Evolutionary conservation across 2,113 vertebrate species (phyloP).

Genomic region (Murina feae): DNA sequence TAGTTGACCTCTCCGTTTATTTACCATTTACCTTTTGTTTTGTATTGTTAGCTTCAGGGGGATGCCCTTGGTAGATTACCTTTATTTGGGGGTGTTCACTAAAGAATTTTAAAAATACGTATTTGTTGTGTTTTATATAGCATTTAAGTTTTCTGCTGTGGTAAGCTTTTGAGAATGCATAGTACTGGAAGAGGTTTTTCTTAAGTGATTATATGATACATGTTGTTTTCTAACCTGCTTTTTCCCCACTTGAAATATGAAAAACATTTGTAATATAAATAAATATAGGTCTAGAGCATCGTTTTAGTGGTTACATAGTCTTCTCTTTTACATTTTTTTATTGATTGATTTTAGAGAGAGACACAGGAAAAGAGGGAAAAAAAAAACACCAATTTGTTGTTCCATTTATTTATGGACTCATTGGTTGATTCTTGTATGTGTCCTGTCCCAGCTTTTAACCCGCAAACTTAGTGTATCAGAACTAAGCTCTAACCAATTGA

Average conservation of each 20-base stretch:
- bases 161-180: not conserved
- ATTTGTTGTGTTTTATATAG: not conserved
- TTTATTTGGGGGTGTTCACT: not conserved
- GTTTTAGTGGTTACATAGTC: not conserved
- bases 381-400: too few species aligned
- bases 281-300: not conserved
- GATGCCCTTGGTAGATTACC: not conserved
- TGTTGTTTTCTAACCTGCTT: not conserved
- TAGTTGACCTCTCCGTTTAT: not conserved
- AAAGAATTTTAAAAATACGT: not conserved
- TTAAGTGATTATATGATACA: not conserved
- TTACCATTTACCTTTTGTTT: not conserved
- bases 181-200: not conserved
- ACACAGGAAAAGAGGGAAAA: too few species aligned
- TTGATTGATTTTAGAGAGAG: too few species aligned
- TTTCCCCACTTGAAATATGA: not conserved
- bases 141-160: not conserved
- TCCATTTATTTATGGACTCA: too few species aligned
- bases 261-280: not conserved
- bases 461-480: too few species aligned
- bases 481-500: too few species aligned
- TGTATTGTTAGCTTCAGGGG: not conserved
- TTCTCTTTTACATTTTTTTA: not conserved
- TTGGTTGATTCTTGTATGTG: too few species aligned
- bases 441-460: too few species aligned